phyloP scores from a whole-genome alignment of 2,113 vertebrate species.

The Alosa alosa region DNA sequence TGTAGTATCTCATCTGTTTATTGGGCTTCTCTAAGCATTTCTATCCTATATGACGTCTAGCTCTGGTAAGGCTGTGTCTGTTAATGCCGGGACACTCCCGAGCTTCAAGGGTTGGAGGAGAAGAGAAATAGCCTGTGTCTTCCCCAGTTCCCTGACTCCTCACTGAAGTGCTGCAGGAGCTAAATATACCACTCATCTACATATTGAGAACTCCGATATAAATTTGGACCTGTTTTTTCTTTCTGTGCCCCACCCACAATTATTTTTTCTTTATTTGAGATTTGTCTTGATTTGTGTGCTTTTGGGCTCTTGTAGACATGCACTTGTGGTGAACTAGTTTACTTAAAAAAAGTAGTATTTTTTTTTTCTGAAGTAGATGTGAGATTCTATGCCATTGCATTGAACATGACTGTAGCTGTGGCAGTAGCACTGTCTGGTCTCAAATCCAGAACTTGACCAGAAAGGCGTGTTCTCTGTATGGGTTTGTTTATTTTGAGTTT shows the following conservation, averaged over 20 bases:
- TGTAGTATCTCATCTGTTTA: too few relatives aligned
- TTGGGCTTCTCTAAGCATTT: too few relatives aligned
- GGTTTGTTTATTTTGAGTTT: neutral
- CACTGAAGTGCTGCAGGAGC: neutral
- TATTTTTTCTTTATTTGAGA: neutral
- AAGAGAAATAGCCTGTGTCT: neutral
- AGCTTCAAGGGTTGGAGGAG: neutral
- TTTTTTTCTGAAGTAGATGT: neutral
- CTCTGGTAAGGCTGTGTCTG: neutral
- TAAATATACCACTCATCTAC: neutral
- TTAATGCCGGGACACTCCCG: neutral
- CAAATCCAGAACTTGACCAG: neutral
- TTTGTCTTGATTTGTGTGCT: too few relatives aligned
- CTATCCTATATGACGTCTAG: too few relatives aligned
- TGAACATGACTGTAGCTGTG: neutral
- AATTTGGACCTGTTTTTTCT: neutral
- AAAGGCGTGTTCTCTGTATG: neutral
- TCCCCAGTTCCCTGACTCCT: neutral
- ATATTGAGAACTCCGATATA: neutral
- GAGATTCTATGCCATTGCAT: neutral
- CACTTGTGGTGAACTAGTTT: too few relatives aligned
- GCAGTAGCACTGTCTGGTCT: neutral
- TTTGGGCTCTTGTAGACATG: too few relatives aligned
- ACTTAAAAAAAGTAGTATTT: too few relatives aligned
- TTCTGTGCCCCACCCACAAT: neutral